Evolutionary conservation across 2,888 invertebrate genomes (phyloP).

Genomic region (Hirtodrosophila cameraria): DNA sequence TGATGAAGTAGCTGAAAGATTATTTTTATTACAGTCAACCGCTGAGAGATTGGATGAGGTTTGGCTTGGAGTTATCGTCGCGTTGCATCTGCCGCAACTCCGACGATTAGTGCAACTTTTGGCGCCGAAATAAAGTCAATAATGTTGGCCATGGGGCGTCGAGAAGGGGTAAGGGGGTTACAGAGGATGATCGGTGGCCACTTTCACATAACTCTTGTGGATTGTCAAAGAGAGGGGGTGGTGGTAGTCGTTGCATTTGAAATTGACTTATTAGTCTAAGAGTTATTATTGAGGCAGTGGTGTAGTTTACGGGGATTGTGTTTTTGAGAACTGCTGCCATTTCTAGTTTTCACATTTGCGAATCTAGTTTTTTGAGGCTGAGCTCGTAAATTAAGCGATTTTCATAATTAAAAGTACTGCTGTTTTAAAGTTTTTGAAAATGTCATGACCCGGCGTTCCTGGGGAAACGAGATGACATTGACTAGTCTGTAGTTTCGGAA

Average conservation of each 20-base stretch:
- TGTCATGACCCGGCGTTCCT: no score
- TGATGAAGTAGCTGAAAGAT: slow-evolving; percentile 71
- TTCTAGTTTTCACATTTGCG: no score
- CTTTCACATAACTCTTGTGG: slow-evolving; percentile 55
- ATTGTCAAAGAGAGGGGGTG: slow-evolving; percentile 1
- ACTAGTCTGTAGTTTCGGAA: no score
- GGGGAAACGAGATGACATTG: no score
- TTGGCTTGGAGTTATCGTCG: slow-evolving; percentile 46
- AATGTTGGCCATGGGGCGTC: no score
- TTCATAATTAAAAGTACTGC: no score
- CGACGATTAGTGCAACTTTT: slow-evolving; percentile 41
- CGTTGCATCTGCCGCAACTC: slow-evolving; percentile 39
- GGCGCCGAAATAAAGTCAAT: slow-evolving; percentile 43
- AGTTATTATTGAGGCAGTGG: slow-evolving; percentile 28
- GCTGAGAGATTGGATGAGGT: slow-evolving; percentile 21
- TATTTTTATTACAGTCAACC: slow-evolving; percentile 57
- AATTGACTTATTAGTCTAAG: slow-evolving; percentile 59
- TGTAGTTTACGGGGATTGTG: slow-evolving; percentile 8
- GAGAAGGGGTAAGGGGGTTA: neutral
- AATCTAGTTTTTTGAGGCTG: no score
- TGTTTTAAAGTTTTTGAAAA: no score
- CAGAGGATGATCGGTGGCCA: neutral
- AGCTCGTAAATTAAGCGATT: no score
- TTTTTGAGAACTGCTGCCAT: no score
- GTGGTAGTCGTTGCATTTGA: slow-evolving; percentile 11